Base-by-base conservation (phyloP, 53 echinoderm and acorn worm genomes). In the Arbacia lixula region DNA sequence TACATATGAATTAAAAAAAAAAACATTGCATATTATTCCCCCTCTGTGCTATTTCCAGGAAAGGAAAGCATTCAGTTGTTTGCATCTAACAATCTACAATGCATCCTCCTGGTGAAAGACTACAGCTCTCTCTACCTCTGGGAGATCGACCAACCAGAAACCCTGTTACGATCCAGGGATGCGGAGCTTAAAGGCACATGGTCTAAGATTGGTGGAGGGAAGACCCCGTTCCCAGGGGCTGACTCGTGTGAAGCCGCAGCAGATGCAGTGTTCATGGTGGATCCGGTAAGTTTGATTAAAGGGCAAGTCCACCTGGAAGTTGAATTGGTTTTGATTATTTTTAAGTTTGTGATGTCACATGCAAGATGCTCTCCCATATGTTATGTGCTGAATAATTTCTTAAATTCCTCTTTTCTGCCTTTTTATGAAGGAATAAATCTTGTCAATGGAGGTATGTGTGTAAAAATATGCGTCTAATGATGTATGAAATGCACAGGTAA, bases 21-120 rank as follows among this genome's bases (percentile, higher is more conserved):
- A n/a, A n/a, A n/a, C n/a, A n/a, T n/a, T n/a, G n/a, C n/a, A n/a
- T n/a, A 0, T 0, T 14, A 4, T 43, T n/a, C 16, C 28, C 28
- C 24, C 3, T 42, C 28, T 41, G 26, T 69, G 26, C 12, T 9
- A 26, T 22, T 60, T 38, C 25, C 80, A 90, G 89, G 26, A 65
- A 63, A 4, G 56, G 87, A 89, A 57, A 85, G 83, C 78, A 80
- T 51, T 86, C 77, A 61, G 41, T 17, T 99, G 17, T 95, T 89
- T 87, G 80, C 94, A 20, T 94, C 99, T 27, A 69, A 87, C 42
- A 72, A 94, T 83, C 77, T 90, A 65, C 62, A 42, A 52, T 84
- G 89, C 31, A 87, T 99, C 61, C 64, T 99, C 74, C 84, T 99
- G 12, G 94, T 99, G 37, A 86, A 91, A 73, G 92, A 87, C 30